Evolutionary conservation across 2,888 invertebrate genomes (phyloP), one percentile per base, ranked within the genome.

Genomic region (Scaeva pyrastri): DNA sequence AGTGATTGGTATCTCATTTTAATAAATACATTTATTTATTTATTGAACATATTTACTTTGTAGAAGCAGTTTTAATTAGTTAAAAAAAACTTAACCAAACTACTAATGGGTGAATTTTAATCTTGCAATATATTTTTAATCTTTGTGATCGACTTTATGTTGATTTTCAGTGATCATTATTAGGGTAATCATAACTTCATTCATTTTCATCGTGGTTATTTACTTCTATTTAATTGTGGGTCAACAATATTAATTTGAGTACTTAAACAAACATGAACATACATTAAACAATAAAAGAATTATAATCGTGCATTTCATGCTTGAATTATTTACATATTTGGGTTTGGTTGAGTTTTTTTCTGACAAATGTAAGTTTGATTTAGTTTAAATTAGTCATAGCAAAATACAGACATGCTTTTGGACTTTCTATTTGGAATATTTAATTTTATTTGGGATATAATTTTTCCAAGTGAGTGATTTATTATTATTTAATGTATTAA

Each of bases 381-480:
- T 52, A 68, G 52, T 68, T 11, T 21, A 68, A 39, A 50, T 76
- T 31, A 48, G 14, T n/a, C 11, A 23, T 14, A 52, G 8, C 11
- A 21, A 1, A 19, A 39, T 31, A 16, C 6, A 26, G 39, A 66
- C 72, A 85, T 85, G 85, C 56, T 85, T 50, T 85, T 72, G 76
- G 81, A 85, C 16, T 2, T 85, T 0, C 14, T 85, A 12, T 12
- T 70, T 11, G 81, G 81, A 45, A 68, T 85, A 62, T 23, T 81
- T 19, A 85, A 81, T 50, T 85, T 85, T 76, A n/a, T 85, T 43
- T n/a, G 60, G 19, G 73, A 73, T 45, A 26, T 85, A 1, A 14
- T 85, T 1, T 85, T 85, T 48, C 80, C 84, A 60, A 85, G 84
- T 85, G 21, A 80, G 80, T 75, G 2, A 6, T 52, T 7, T 14